Base-by-base conservation (phyloP, 1,140 invertebrate genomes). In the Monochamus saltuarius region DNA sequence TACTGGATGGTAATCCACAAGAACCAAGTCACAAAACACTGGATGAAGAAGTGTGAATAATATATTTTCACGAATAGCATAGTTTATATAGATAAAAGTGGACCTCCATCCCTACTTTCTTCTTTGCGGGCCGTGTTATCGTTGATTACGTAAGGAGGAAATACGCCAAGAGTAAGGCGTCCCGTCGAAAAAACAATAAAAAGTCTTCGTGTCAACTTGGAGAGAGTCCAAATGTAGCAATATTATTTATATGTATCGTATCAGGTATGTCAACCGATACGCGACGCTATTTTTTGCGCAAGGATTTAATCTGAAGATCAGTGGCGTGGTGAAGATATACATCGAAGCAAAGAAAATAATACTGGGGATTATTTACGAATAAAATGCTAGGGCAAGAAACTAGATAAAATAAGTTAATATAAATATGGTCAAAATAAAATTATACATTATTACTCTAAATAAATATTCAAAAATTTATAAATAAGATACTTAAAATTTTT, bases 71-170 rank as follows among this genome's bases (percentile, higher is more conserved):
- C 16, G 29, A 16, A 52, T 37, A 36, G 50, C 13, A 29, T 16
- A 52, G 50, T 8, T 29, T 52, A 52, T 52, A 52, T 52, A 39
- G 50, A 29, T 37, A 17, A 17, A 47, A 19, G 45, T 47, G 17
- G 45, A 29, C 13, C 17, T 19, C 14, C 11, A 47, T n/a, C 45
- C 45, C 45, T 47, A 29, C 45, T 47, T 17, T 17, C 19, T 9
- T 45, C 38, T 47, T 51, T 64, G 51, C 61, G 17, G 36, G n/a
- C n/a, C 17, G 39, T 49, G 45, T 64, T 55, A 64, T 54, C 54
- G 43, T 50, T n/a, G 29, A 52, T 54, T 59, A 60, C 57, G 60
- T 59, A 64, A 60, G 60, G 60, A 63, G 47, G 62, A 64, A 64
- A 57, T 64, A 60, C 37, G 13, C 46, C 37, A 59, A 22, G 49